Conservation (phyloP, 2,797 vertebrate species). For the Scomberomorus guttatus region DNA sequence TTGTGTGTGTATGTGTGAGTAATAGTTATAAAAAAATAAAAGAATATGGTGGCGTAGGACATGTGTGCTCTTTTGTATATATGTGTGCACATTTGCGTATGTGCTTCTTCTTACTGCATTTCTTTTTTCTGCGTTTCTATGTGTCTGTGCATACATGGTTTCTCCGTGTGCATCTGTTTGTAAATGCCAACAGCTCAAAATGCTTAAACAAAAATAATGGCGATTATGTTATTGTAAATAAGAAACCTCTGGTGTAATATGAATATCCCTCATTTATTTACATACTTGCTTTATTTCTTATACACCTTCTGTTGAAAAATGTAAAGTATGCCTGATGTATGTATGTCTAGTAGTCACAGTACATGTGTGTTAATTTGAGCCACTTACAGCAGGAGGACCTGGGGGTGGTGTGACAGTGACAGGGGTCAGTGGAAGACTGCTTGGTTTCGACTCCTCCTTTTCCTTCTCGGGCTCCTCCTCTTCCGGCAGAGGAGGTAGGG, state of each 20-base stretch:
- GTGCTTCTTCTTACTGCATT: not conserved
- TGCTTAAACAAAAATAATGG: not conserved
- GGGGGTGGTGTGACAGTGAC: conserved; percentile 34
- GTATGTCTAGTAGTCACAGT: not conserved
- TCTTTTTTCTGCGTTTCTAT: not conserved
- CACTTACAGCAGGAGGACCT: conserved; percentile 60
- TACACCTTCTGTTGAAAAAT: not conserved
- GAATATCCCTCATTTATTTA: not conserved
- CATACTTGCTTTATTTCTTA: not conserved
- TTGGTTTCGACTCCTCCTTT: conserved; percentile 32
- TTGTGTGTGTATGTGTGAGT: conserved; percentile 30
- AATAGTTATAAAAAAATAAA: not conserved
- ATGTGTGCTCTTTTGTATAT: conserved; percentile 8
- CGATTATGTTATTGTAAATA: conserved; percentile 1
- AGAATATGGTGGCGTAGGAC: not conserved
- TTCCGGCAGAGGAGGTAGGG: conserved; percentile 59
- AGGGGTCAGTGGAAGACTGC: conserved; percentile 19
- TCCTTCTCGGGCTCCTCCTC: conserved; percentile 61
- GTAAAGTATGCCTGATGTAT: not conserved
- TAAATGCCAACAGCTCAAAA: conserved; percentile 3
- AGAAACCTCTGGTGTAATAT: not conserved
- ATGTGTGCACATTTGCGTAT: not conserved
- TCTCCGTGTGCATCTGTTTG: not conserved
- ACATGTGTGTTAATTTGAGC: not conserved
- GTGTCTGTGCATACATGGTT: not conserved